Evolutionary conservation across 2,113 vertebrate species (phyloP).

Genomic region (Saguinus midas): DNA sequence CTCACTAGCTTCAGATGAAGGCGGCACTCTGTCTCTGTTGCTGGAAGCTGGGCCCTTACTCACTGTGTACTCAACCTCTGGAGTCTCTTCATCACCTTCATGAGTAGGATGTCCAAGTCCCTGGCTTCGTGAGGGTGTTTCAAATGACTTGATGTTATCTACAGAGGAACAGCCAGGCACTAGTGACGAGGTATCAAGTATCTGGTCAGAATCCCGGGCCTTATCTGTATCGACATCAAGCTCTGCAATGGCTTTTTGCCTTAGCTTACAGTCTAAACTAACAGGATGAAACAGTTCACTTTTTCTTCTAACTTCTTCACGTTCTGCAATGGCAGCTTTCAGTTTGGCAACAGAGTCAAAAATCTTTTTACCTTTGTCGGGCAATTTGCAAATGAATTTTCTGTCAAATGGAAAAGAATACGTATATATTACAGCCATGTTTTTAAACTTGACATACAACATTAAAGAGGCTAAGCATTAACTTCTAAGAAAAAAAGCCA

Average conservation of each 20-base stretch:
- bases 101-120: background rate
- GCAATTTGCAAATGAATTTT: constrained; percentile 90
- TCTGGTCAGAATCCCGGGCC: constrained; percentile 53
- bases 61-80: background rate
- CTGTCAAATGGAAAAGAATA: constrained; percentile 78
- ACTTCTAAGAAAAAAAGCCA: background rate
- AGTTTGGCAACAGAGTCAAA: constrained; percentile 87
- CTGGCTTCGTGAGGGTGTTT: background rate
- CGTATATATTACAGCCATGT: background rate
- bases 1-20: background rate
- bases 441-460: constrained; percentile 27
- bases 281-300: constrained; percentile 81
- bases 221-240: background rate
- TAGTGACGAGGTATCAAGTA: constrained; percentile 39
- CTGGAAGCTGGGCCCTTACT: background rate
- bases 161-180: constrained; percentile 47
- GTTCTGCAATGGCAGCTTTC: constrained; percentile 82
- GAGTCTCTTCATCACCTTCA: background rate
- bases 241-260: constrained; percentile 49
- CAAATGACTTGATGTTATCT: background rate
- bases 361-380: constrained; percentile 95
- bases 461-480: constrained; percentile 27
- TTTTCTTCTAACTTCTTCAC: constrained; percentile 83
- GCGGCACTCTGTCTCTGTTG: background rate
- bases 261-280: constrained; percentile 86